Evolutionary conservation across 2,797 vertebrate species (phyloP).

Genomic region (Darevskia mixta): DNA sequence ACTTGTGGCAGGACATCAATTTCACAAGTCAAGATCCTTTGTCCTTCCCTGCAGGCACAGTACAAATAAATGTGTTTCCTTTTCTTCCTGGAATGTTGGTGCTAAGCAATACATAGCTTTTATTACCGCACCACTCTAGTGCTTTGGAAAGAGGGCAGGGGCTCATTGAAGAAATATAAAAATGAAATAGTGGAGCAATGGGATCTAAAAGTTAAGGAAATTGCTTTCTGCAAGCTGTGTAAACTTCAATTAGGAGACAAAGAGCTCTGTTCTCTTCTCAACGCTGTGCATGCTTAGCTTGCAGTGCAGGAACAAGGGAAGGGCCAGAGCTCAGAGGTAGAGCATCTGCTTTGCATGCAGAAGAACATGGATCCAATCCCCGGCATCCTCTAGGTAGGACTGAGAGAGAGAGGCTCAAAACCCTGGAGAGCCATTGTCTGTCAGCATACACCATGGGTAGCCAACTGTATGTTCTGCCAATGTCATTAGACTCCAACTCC

Average conservation of each 20-base stretch:
- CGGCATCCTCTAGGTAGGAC: too few species aligned
- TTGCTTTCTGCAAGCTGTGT: constrained; percentile 71
- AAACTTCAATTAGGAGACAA: constrained; percentile 80
- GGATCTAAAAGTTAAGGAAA: constrained; percentile 69
- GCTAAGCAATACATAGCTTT: constrained; percentile 9
- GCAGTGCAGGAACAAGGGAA: not conserved
- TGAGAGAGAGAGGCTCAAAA: too few species aligned
- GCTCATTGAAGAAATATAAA: constrained; percentile 45
- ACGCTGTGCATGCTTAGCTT: constrained; percentile 21
- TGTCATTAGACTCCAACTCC: too few species aligned
- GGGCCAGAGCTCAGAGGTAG: too few species aligned
- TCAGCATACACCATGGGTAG: too few species aligned
- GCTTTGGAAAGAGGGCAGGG: constrained; percentile 59
- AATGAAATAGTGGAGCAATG: constrained; percentile 50
- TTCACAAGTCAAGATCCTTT: constrained; percentile 31
- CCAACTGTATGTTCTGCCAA: too few species aligned
- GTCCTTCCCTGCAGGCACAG: constrained; percentile 18
- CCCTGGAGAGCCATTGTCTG: too few species aligned
- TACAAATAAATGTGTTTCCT: constrained; percentile 14
- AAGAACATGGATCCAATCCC: too few species aligned
- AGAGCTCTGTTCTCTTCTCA: constrained; percentile 69
- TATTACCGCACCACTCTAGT: constrained; percentile 26
- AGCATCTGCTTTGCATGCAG: too few species aligned
- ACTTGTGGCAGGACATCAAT: not conserved
- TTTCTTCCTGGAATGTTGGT: not conserved